Evolutionary conservation across 2,888 invertebrate species (phyloP).

Genomic region (Spilosoma lubricipeda): DNA sequence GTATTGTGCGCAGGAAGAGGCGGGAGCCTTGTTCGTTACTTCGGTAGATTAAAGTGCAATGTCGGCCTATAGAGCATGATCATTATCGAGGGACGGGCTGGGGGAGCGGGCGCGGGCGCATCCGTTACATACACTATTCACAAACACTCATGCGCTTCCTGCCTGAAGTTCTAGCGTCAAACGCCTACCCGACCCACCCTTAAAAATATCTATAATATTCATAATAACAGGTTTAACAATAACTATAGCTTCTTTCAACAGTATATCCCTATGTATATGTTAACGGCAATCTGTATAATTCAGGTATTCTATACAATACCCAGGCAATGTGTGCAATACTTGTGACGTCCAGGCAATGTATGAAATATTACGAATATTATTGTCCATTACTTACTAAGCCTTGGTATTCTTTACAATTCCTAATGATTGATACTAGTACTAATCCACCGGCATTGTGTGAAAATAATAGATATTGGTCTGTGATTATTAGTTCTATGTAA

Average conservation of each 20-base stretch:
- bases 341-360: too few species aligned
- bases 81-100: constrained; percentile 12
- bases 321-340: too few species aligned
- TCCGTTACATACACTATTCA: constrained; percentile 35
- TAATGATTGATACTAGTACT: too few species aligned
- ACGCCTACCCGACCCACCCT: background rate
- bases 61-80: constrained; percentile 27
- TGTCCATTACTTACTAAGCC: too few species aligned
- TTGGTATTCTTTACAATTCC: too few species aligned
- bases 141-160: constrained; percentile 46
- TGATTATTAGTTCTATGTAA: too few species aligned
- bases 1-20: constrained; percentile 28
- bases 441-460: too few species aligned
- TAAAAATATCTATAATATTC: background rate
- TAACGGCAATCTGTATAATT: background rate
- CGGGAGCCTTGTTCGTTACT: constrained; percentile 30
- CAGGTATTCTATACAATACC: too few species aligned
- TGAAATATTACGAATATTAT: too few species aligned
- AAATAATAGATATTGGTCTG: too few species aligned
- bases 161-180: constrained; percentile 18
- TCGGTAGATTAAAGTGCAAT: constrained; percentile 28
- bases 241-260: background rate
- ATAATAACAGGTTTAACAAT: background rate
- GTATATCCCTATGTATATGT: too few species aligned
- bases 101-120: constrained; percentile 33